These are phyloP conservation scores for Canis aureus DNA, from an alignment of 2,113 vertebrate species.

Conservation along the genomic window DNA sequence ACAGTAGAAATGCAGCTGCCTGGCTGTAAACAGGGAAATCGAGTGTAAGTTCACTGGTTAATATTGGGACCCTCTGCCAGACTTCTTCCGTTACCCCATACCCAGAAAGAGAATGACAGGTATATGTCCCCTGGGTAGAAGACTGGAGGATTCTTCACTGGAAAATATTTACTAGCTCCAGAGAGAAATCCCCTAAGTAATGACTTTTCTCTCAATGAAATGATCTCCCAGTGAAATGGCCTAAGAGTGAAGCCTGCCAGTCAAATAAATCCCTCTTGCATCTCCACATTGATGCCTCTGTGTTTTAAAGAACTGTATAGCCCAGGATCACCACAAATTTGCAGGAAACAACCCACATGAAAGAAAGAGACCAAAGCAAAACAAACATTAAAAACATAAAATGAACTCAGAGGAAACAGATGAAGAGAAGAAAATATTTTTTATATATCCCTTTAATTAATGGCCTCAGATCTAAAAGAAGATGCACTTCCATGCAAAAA, in stretches of 20 bases:
- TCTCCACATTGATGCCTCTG: neutral
- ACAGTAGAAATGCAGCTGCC: neutral
- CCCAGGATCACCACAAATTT: neutral
- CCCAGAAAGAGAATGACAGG: neutral
- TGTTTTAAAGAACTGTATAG: neutral
- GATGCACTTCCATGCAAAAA: neutral
- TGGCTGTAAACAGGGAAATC: neutral
- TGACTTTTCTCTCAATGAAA: neutral
- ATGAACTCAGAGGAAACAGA: neutral
- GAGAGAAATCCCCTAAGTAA: neutral
- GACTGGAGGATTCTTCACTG: neutral
- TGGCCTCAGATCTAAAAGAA: neutral
- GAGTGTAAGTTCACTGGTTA: neutral
- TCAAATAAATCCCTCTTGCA: neutral
- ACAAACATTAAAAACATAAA: neutral
- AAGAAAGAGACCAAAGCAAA: constrained; percentile 23
- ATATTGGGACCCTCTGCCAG: neutral
- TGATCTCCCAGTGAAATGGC: neutral
- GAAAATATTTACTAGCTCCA: neutral
- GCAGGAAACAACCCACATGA: neutral
- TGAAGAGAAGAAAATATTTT: constrained; percentile 1
- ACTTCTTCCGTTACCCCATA: neutral
- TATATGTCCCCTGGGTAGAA: neutral
- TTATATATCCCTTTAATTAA: constrained; percentile 11
- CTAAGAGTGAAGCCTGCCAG: neutral